These are phyloP conservation scores for Dilophus febrilis DNA, from an alignment of 2,888 invertebrate genomes.

Conservation along the genomic window DNA sequence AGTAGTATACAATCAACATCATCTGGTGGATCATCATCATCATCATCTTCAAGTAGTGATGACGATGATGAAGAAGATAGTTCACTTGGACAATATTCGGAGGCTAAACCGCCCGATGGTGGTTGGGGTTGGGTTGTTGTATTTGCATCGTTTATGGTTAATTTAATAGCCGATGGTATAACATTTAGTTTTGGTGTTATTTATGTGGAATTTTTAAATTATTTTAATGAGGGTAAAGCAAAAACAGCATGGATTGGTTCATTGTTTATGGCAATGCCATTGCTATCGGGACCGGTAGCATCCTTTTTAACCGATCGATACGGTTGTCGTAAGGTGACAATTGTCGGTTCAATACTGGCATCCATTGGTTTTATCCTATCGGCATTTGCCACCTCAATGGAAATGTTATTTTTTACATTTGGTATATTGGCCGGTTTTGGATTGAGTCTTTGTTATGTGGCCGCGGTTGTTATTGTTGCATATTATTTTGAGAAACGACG, in stretches of 20 bases:
- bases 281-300: conserved; percentile 71
- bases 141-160: conserved; percentile 73
- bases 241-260: conserved; percentile 84
- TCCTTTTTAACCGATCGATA: conserved; percentile 67
- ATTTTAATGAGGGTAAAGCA: conserved; percentile 69
- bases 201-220: conserved; percentile 66
- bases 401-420: conserved; percentile 62
- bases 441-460: conserved; percentile 69
- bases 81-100: conserved; percentile 43
- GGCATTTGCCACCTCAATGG: conserved; percentile 57
- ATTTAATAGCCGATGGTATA: conserved; percentile 81
- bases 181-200: conserved; percentile 86
- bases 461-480: conserved; percentile 80
- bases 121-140: conserved; percentile 92
- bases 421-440: conserved; percentile 73
- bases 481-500: conserved; percentile 76
- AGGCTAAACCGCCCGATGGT: conserved; percentile 65
- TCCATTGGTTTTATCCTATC: conserved; percentile 61
- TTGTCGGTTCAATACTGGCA: conserved; percentile 60
- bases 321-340: conserved; percentile 64
- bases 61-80: conserved; percentile 42
- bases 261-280: conserved; percentile 80
- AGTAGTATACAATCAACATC: conserved; percentile 4
- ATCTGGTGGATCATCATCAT: conserved; percentile 23
- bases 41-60: conserved; percentile 28